Conservation (phyloP, 2,113 vertebrate species). For the Callionymus lyra region DNA sequence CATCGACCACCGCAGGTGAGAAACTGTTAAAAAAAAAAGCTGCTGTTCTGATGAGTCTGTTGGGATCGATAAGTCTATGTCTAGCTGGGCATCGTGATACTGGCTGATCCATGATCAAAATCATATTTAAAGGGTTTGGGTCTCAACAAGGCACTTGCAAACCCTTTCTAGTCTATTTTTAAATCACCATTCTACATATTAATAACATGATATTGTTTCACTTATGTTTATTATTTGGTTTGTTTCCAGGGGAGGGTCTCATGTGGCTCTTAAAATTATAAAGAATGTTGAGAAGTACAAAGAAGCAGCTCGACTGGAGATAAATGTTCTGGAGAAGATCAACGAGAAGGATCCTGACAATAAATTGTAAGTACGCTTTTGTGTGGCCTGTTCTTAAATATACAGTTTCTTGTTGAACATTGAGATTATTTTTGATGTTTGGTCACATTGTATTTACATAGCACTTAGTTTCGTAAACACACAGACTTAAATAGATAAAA, state of each 20-base stretch:
- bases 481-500: too few relatives aligned
- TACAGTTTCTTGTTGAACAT: too few relatives aligned
- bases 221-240: neutral
- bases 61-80: neutral
- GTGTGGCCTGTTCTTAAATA: too few relatives aligned
- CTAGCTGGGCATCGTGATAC: too few relatives aligned
- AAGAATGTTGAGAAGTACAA: conserved; percentile 97
- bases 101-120: neutral
- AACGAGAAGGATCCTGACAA: conserved; percentile 92
- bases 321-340: conserved; percentile 92
- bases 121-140: neutral
- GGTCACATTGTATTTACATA: too few relatives aligned
- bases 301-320: conserved; percentile 91
- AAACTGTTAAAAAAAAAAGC: neutral
- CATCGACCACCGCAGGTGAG: conserved; percentile 88
- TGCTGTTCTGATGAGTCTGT: neutral
- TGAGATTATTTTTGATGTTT: too few relatives aligned
- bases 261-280: conserved; percentile 92
- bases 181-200: too few relatives aligned
- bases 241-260: conserved; percentile 70
- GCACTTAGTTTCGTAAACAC: too few relatives aligned
- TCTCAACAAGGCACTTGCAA: too few relatives aligned
- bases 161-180: too few relatives aligned
- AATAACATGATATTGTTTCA: neutral
- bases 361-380: conserved; percentile 74